Percentiles rank a stretch among this genome's conserved stretches.
phyloP scores from a whole-genome alignment of 2,797 vertebrate species.

The Etheostoma perlongum region DNA sequence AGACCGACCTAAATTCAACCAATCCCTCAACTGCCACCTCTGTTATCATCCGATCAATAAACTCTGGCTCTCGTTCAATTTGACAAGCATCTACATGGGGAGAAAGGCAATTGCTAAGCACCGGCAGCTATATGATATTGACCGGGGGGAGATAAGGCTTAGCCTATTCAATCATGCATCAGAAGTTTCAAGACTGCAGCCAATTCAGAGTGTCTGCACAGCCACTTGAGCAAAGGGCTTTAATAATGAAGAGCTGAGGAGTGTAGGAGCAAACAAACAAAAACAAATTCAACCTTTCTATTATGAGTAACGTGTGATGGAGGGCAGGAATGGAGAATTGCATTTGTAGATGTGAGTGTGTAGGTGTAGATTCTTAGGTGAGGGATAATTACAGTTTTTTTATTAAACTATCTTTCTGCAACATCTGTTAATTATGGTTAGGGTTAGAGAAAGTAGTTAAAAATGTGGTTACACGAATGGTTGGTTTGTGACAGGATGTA shows the following conservation, averaged over 20 bases:
- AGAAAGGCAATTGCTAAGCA: slow-evolving; percentile 81
- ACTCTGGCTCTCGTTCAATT: slow-evolving; percentile 80
- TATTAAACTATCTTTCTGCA: background rate
- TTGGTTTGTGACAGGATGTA: background rate
- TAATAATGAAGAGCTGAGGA: slow-evolving; percentile 66
- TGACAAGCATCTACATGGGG: slow-evolving; percentile 86
- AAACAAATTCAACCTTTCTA: slow-evolving; percentile 60
- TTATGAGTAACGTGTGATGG: slow-evolving; percentile 39
- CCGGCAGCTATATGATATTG: slow-evolving; percentile 83
- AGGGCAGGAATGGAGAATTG: background rate
- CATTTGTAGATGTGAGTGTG: slow-evolving; percentile 3
- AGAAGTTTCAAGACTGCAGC: slow-evolving; percentile 73
- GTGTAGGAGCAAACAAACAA: slow-evolving; percentile 65
- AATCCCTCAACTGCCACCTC: slow-evolving; percentile 77
- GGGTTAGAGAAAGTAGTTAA: background rate
- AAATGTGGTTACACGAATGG: background rate
- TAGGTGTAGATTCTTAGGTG: background rate
- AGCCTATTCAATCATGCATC: slow-evolving; percentile 82
- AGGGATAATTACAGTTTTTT: background rate
- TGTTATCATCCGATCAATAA: slow-evolving; percentile 88
- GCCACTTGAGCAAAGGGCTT: slow-evolving; percentile 66
- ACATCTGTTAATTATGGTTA: background rate
- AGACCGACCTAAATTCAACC: slow-evolving; percentile 66
- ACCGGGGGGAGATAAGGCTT: slow-evolving; percentile 81
- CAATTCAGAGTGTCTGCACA: slow-evolving; percentile 66